Evolutionary conservation across 1,140 invertebrate species (phyloP).

Genomic region (Babylonia areolata): DNA sequence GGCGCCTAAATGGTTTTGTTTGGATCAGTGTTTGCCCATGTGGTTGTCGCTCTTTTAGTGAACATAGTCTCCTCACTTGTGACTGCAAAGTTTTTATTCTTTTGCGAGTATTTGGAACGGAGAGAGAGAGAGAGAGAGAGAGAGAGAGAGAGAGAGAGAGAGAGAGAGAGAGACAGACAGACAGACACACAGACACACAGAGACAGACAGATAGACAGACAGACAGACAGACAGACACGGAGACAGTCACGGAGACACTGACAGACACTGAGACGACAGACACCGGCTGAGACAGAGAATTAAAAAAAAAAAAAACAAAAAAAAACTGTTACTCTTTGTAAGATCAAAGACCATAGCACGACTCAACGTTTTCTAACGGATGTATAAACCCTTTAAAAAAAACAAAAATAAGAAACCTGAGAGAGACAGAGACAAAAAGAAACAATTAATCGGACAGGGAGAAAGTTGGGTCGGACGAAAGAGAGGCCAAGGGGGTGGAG

Average conservation of each 20-base stretch:
- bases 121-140: not conserved
- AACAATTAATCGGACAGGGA: too few relatives aligned
- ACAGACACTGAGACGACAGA: not conserved
- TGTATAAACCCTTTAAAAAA: not conserved
- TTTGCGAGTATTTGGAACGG: not conserved
- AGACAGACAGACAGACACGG: not conserved
- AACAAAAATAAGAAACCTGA: too few relatives aligned
- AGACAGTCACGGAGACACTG: not conserved
- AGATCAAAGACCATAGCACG: not conserved
- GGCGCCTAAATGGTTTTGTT: not conserved
- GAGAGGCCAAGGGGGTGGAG: too few relatives aligned
- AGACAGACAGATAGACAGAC: not conserved
- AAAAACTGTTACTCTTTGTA: not conserved
- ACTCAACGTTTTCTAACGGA: not conserved
- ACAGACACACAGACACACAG: conserved; percentile 5
- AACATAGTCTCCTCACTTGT: not conserved
- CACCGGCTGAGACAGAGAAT: not conserved
- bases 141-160: conserved; percentile 2
- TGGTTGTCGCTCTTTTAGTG: not conserved
- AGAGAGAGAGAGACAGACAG: conserved; percentile 15
- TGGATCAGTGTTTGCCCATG: not conserved
- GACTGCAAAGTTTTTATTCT: not conserved
- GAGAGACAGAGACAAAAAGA: too few relatives aligned
- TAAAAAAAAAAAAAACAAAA: not conserved
- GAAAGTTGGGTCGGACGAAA: too few relatives aligned